Base-by-base conservation (phyloP, 1,140 invertebrate species). In the Mycetomoellerius zeteki region DNA sequence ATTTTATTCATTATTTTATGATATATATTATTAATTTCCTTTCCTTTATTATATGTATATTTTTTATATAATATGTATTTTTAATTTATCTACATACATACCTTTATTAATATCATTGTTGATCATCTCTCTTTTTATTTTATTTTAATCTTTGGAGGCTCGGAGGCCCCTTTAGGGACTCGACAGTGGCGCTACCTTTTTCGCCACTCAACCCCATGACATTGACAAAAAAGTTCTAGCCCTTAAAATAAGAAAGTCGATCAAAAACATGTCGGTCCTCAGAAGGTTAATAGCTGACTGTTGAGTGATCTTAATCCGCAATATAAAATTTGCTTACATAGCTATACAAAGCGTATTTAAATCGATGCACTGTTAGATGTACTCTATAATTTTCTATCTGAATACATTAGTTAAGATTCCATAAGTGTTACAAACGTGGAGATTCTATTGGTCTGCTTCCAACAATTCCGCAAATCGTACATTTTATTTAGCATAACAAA, bases 401-500 rank as follows among this genome's bases (percentile, higher is more conserved):
- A 75, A 73, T 75, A 73, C 8, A 84, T 84, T 75, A 84, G 80
- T 47, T 47, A 72, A 82, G 54, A 84, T 73, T 27, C 37, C 27
- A 47, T 73, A 82, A 33, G 54, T 47, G 19, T 52, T 14, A 10
- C 8, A 47, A 69, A 69, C 24, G 47, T 72, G 3, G 27, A 75
- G 43, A 58, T 82, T 71, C 80, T 43, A 84, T 73, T 75, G 69
- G 80, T 56, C 69, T 21, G 37, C 56, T 24, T 75, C 80, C 80
- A 75, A 56, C 54, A 24, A 75, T 75, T 84, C 54, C 37, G 50
- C 69, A 82, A 82, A 82, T 72, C 52, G 54, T 43, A 56, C 67
- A 50, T 84, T 84, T 84, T 84, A 84, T 73, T 84, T 84, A 84
- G 80, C 80, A 75, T 84, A 84, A 84, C 56, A 84, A 84, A 84